Evolutionary conservation across 1,140 invertebrate species (phyloP), one percentile per base, ranked within the genome.

Genomic region (Brachionus asplanchnoidis): DNA sequence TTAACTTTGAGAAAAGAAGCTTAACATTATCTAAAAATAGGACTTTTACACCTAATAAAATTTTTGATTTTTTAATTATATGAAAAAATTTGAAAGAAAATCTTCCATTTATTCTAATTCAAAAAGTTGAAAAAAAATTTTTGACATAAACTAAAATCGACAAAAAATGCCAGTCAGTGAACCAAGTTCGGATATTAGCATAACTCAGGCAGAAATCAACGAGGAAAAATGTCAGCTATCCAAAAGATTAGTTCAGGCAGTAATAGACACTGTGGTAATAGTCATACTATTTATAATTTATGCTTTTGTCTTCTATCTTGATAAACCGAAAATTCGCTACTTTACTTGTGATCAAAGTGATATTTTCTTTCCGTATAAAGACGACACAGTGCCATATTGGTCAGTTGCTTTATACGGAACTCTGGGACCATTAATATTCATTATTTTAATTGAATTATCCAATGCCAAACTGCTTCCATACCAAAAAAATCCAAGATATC

Each of bases 361-460:
- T n/a, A 56, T 84, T n/a, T 68, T 56, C 23, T 44, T 70, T n/a
- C 84, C 84, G 11, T 75, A 17, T 42, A 73, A 77, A 60, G 9
- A 36, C 1, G 84, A 84, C 17, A 84, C 84, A 12, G 23, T 84
- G n/a, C 84, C 84, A 44, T 70, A 75, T 42, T 84, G 84, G 84
- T 36, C 66, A 5, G 17, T 75, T 3, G 84, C 12, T 32, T 11
- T 84, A 9, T 84, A 44, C 32, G 68, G 20, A 20, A 68, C 60
- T 6, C 17, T 84, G 0, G 46, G 46, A 32, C 84, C 84, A 5
- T 28, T 84, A 36, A 3, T 84, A 14, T 46, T 75, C 23, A 82
- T 82, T 20, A 26, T 82, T 28, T 44, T 60, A 9, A 46, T 82
- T 5, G 79, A 82, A 65, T 20, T 82, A 28, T 40, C 36, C 8